phyloP scores from a whole-genome alignment of 2,888 invertebrate genomes.

The Pheosia tremula region DNA sequence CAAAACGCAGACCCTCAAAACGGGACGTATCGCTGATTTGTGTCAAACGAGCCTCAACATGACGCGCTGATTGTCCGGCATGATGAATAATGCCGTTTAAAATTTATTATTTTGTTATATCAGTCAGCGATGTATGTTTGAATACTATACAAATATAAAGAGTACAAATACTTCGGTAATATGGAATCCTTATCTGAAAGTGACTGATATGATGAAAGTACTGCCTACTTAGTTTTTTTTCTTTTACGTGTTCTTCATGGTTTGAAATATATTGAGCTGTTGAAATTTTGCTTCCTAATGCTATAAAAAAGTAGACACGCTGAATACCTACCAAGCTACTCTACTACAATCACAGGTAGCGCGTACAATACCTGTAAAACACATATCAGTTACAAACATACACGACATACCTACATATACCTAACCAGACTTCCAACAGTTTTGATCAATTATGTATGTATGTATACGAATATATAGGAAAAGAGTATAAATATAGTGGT shows the following conservation, averaged over 20 bases:
- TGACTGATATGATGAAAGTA: too few species aligned
- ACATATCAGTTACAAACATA: too few species aligned
- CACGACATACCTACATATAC: neutral
- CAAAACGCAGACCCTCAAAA: conserved; percentile 52
- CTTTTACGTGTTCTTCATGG: too few species aligned
- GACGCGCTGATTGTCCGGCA: conserved; percentile 35
- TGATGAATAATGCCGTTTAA: conserved; percentile 47
- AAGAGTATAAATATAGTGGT: conserved; percentile 52
- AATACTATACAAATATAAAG: neutral
- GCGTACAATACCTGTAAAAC: too few species aligned
- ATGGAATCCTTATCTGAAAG: too few species aligned
- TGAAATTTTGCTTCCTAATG: too few species aligned
- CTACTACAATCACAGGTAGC: too few species aligned
- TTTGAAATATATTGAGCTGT: too few species aligned
- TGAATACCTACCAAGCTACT: too few species aligned
- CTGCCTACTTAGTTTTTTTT: too few species aligned
- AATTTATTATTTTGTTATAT: conserved; percentile 27
- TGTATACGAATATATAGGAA: conserved; percentile 10
- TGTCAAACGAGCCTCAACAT: conserved; percentile 27
- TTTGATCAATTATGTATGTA: too few species aligned
- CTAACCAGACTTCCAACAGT: neutral
- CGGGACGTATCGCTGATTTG: conserved; percentile 39
- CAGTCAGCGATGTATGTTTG: neutral
- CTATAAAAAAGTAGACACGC: too few species aligned
- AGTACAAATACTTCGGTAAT: neutral